These are phyloP conservation scores for Cerastis leucographa DNA, from an alignment of 2,888 invertebrate species.

Conservation along the genomic window DNA sequence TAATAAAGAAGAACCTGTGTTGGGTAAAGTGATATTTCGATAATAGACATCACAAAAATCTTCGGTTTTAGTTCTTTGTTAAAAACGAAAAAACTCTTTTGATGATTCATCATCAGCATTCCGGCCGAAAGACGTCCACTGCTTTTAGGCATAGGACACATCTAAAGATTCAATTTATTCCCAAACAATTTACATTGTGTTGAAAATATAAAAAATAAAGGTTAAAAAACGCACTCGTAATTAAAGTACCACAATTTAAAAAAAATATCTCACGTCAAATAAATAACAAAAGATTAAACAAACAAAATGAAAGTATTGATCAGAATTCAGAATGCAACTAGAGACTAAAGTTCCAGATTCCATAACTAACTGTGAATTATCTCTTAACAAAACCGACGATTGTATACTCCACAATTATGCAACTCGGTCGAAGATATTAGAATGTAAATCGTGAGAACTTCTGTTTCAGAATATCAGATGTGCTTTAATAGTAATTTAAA, in stretches of 20 bases:
- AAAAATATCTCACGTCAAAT: no score
- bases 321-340: neutral
- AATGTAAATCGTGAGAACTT: slow-evolving; percentile 52
- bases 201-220: no score
- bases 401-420: slow-evolving; percentile 28
- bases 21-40: neutral
- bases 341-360: neutral
- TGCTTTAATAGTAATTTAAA: slow-evolving; percentile 27
- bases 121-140: neutral
- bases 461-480: slow-evolving; percentile 30
- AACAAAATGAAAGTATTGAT: neutral
- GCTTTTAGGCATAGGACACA: neutral
- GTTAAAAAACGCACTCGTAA: no score
- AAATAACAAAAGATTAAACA: neutral
- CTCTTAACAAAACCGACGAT: neutral
- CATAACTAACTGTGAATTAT: slow-evolving; percentile 8
- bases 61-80: neutral
- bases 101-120: neutral
- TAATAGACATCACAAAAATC: neutral
- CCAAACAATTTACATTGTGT: no score
- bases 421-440: slow-evolving; percentile 32
- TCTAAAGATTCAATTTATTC: no score
- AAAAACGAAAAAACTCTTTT: neutral
- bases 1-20: neutral
- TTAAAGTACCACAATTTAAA: no score